Evolutionary conservation across 2,888 invertebrate species (phyloP).

Genomic region (Diplazon laetatorius): DNA sequence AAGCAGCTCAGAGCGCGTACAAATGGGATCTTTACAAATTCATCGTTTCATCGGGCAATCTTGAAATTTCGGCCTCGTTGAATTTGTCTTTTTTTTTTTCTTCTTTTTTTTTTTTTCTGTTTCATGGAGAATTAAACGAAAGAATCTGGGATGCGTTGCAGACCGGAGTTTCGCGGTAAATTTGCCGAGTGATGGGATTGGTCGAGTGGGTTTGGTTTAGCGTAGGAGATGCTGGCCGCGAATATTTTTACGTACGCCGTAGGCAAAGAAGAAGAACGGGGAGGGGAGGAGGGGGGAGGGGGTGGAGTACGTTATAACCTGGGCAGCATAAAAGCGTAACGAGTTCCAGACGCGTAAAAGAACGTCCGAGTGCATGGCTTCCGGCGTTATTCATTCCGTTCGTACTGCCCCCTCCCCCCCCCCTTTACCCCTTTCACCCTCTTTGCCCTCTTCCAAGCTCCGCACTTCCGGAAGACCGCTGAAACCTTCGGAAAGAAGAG

Average conservation of each 20-base stretch:
- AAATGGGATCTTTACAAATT: conserved; percentile 6
- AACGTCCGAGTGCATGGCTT: conserved; percentile 22
- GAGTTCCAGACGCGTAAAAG: conserved; percentile 24
- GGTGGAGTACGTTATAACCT: conserved; percentile 21
- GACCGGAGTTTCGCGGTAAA: conserved; percentile 37
- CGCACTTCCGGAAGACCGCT: conserved; percentile 43
- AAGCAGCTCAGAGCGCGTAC: not conserved
- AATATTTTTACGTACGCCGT: conserved; percentile 14
- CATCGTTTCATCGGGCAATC: conserved; percentile 11
- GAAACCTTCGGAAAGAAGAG: conserved; percentile 31
- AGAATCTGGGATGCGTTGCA: not conserved
- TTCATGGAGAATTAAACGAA: conserved; percentile 8
- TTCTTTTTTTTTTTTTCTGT: no score
- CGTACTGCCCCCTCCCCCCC: no score
- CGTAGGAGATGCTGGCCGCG: no score
- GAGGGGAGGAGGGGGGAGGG: no score
- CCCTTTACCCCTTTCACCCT: no score
- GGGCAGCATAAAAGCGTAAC: conserved; percentile 34
- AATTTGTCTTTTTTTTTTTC: no score
- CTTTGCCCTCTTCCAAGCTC: no score
- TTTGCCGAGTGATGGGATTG: conserved; percentile 17
- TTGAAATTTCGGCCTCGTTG: conserved; percentile 47
- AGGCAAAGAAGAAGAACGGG: not conserved
- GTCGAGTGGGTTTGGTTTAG: no score
- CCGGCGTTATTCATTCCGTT: conserved; percentile 36